Evolutionary conservation across 2,888 invertebrate genomes (phyloP).

Genomic region (Drosophila rubida): DNA sequence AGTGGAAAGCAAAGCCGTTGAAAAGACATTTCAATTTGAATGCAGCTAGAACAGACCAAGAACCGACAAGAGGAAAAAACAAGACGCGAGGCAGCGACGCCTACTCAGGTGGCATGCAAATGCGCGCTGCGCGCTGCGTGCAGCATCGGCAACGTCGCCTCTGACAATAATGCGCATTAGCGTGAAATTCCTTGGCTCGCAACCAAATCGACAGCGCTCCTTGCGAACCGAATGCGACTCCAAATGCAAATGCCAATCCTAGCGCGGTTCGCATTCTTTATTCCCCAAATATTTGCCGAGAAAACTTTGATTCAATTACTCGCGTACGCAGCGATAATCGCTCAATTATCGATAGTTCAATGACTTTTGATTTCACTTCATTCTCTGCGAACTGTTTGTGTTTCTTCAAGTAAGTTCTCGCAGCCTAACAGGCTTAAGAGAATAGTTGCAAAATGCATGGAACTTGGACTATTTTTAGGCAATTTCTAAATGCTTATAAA

Average conservation of each 20-base stretch:
- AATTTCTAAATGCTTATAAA: no score
- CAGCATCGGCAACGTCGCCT: slow-evolving; percentile 5
- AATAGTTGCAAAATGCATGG: no score
- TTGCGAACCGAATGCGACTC: slow-evolving; percentile 9
- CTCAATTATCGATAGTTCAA: slow-evolving; percentile 35
- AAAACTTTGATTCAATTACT: slow-evolving; percentile 39
- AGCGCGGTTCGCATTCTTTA: slow-evolving; percentile 20
- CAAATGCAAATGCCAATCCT: slow-evolving; percentile 9
- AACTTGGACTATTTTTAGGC: no score
- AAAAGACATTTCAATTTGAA: slow-evolving; percentile 79
- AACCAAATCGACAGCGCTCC: slow-evolving; percentile 43
- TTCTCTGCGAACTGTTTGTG: background rate
- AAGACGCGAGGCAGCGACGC: slow-evolving; percentile 7
- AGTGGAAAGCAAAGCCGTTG: slow-evolving; percentile 79
- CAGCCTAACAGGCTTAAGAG: no score
- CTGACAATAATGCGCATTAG: slow-evolving; percentile 77
- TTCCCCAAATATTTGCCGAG: slow-evolving; percentile 41
- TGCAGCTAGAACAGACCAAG: slow-evolving; percentile 11
- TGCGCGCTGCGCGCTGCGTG: slow-evolving; percentile 20
- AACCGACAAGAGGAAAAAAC: no score
- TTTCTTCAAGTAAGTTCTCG: no score
- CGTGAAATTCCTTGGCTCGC: slow-evolving; percentile 64
- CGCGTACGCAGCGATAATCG: slow-evolving; percentile 15
- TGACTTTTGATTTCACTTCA: background rate
- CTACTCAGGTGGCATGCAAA: slow-evolving; percentile 65